A percentile compares a stretch with the other conserved stretches of the same genome.
Conservation (phyloP, 2,888 invertebrate species). For the Eustalomyia histrio region DNA sequence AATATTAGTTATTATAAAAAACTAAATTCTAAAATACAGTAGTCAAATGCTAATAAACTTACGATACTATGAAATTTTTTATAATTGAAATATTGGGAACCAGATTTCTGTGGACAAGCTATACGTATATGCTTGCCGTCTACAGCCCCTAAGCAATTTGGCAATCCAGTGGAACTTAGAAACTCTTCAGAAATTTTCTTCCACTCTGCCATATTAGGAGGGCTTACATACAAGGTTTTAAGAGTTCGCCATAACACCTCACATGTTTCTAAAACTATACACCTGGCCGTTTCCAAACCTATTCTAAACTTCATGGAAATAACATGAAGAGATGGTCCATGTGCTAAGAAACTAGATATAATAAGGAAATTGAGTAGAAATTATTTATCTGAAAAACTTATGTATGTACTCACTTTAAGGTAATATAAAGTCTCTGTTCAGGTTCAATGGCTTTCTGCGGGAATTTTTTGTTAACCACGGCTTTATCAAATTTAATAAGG, state of each 20-base stretch:
- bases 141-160: constrained; percentile 20
- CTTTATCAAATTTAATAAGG: no score
- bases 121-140: constrained; percentile 17
- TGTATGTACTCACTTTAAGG: no score
- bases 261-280: constrained; percentile 12
- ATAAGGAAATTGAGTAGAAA: no score
- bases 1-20: no score
- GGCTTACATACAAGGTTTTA: background rate
- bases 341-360: no score
- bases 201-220: constrained; percentile 1
- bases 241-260: constrained; percentile 24
- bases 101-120: background rate
- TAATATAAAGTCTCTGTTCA: no score
- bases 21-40: no score
- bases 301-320: background rate
- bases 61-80: background rate
- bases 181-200: background rate
- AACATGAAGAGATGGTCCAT: no score
- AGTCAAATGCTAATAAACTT: no score
- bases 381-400: no score
- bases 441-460: no score
- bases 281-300: constrained; percentile 15
- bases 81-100: constrained; percentile 24
- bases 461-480: no score
- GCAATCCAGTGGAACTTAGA: background rate